These are phyloP conservation scores for Phorcus lineatus DNA, from an alignment of 2,888 invertebrate genomes.

Conservation along the genomic window DNA sequence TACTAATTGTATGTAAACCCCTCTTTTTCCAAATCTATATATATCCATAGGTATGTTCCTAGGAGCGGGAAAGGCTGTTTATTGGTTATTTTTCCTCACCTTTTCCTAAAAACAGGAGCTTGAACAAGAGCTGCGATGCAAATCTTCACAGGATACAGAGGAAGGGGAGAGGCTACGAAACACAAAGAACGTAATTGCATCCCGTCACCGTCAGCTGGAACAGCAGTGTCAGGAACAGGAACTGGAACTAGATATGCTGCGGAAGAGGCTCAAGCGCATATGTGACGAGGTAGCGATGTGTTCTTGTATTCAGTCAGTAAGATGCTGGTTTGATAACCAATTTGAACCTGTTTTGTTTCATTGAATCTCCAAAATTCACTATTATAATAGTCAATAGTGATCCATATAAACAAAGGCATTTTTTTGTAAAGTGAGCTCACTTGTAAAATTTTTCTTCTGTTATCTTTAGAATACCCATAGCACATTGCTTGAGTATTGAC, in stretches of 20 bases:
- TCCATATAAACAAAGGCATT: not conserved
- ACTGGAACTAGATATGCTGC: slow-evolving; percentile 59
- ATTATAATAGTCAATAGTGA: too few relatives aligned
- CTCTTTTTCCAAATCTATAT: too few relatives aligned
- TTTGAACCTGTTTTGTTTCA: too few relatives aligned
- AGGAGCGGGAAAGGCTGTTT: too few relatives aligned
- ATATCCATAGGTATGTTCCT: too few relatives aligned
- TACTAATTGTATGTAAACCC: too few relatives aligned
- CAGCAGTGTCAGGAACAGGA: slow-evolving; percentile 60
- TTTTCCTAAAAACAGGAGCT: slow-evolving; percentile 49
- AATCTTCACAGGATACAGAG: slow-evolving; percentile 42
- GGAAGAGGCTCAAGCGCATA: slow-evolving; percentile 53
- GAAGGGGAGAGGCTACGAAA: slow-evolving; percentile 56
- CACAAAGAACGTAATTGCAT: slow-evolving; percentile 54
- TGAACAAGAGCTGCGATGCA: slow-evolving; percentile 48
- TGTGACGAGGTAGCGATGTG: slow-evolving; percentile 50
- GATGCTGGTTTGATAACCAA: too few relatives aligned
- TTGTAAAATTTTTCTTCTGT: too few relatives aligned
- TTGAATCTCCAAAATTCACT: too few relatives aligned
- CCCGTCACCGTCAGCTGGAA: slow-evolving; percentile 60
- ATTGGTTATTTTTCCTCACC: too few relatives aligned
- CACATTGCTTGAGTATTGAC: too few relatives aligned
- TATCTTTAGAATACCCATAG: too few relatives aligned
- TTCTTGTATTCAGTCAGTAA: not conserved
- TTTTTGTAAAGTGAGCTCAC: not conserved